Percentiles rank a stretch among this genome's conserved stretches.
phyloP scores from a whole-genome alignment of 1,140 invertebrate genomes.

The Drosophila sp. region DNA sequence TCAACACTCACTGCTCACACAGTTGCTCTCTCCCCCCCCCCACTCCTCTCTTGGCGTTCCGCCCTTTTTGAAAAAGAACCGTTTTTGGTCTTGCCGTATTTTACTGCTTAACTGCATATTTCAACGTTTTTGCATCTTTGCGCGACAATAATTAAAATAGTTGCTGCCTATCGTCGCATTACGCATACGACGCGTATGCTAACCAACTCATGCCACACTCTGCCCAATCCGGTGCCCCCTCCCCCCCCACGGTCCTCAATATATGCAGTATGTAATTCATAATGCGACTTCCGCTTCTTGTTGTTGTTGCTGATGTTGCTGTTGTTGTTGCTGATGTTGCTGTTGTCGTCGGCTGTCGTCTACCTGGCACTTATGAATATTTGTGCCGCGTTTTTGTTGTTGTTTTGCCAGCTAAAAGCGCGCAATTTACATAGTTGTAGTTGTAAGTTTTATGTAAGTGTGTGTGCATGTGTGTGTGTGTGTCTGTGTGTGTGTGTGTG shows the following conservation, averaged over 20 bases:
- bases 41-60: background rate
- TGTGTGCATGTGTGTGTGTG: background rate
- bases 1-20: background rate
- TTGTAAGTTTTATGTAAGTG: conserved; percentile 61
- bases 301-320: conserved; percentile 11
- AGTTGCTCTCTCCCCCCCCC: background rate
- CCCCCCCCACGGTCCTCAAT: background rate
- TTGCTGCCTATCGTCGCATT: conserved; percentile 73
- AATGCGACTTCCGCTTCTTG: conserved; percentile 68
- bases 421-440: conserved; percentile 77
- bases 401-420: conserved; percentile 61
- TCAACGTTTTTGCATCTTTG: conserved; percentile 43
- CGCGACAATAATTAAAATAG: conserved; percentile 76
- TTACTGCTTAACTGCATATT: conserved; percentile 44
- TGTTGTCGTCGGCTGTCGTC: conserved; percentile 9
- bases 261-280: conserved; percentile 67
- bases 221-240: background rate
- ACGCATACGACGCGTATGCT: conserved; percentile 59
- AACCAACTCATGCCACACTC: conserved; percentile 1
- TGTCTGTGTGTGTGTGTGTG: background rate
- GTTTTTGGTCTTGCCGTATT: conserved; percentile 13
- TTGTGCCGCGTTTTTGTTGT: conserved; percentile 37
- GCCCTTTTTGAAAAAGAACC: background rate
- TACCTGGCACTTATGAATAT: conserved; percentile 77
- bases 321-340: background rate